phyloP scores from a whole-genome alignment of 92 coral and sea anemone species.

The Zoanthus solanderi region DNA sequence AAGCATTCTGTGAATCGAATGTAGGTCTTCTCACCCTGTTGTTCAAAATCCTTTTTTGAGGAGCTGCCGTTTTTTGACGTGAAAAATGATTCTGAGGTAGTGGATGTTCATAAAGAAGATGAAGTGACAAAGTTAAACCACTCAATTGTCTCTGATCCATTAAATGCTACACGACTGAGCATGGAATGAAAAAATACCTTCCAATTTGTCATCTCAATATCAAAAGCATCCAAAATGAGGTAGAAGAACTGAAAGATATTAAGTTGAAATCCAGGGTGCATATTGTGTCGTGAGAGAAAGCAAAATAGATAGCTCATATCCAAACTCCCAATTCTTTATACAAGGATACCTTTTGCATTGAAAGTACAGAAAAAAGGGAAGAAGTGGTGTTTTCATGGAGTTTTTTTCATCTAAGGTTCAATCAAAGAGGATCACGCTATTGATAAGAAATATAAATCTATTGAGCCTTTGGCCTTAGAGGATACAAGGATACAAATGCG shows the following conservation, averaged over 20 bases:
- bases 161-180: not conserved
- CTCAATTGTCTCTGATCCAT: too few relatives aligned
- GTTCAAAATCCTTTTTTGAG: not conserved
- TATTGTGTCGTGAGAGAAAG: constrained; percentile 24
- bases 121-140: too few relatives aligned
- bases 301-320: constrained; percentile 50
- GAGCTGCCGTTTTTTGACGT: not conserved
- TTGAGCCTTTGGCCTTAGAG: constrained; percentile 40
- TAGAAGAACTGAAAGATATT: too few relatives aligned
- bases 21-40: not conserved
- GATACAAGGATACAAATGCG: constrained; percentile 39
- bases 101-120: too few relatives aligned
- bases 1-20: not conserved
- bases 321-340: constrained; percentile 39
- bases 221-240: too few relatives aligned
- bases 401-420: constrained; percentile 12
- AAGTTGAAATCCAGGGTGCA: not conserved
- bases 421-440: not conserved
- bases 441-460: not conserved
- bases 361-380: constrained; percentile 38
- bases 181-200: not conserved
- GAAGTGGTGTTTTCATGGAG: not conserved
- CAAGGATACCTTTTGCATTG: constrained; percentile 14
- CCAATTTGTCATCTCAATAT: not conserved
- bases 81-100: not conserved